These are phyloP conservation scores for Dasyornis broadbenti DNA, from an alignment of 2,113 vertebrate species.

Conservation along the genomic window DNA sequence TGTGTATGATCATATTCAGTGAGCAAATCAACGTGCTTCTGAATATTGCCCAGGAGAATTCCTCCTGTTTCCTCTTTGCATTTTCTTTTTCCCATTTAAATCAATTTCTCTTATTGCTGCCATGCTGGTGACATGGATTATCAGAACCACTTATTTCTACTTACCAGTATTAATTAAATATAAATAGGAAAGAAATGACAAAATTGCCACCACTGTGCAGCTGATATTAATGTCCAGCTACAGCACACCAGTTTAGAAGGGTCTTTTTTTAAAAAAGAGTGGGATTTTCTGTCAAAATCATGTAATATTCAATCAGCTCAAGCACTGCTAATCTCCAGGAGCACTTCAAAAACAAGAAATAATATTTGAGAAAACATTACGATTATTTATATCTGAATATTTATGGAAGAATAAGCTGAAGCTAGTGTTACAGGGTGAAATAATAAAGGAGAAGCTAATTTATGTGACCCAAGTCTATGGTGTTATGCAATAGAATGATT, in stretches of 20 bases:
- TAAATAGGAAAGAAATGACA: background rate
- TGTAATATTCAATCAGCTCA: background rate
- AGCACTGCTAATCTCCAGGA: background rate
- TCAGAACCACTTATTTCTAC: background rate
- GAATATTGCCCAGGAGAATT: background rate
- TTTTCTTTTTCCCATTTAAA: background rate
- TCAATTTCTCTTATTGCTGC: background rate
- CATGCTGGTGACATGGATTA: background rate
- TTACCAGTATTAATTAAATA: background rate
- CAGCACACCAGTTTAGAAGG: background rate
- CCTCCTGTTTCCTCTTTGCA: background rate
- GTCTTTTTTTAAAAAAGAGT: background rate
- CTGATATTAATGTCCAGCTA: background rate
- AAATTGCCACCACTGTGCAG: background rate
- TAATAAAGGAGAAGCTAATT: background rate
- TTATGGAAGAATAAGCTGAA: background rate
- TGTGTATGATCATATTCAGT: background rate
- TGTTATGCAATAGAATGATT: background rate
- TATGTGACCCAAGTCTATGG: background rate
- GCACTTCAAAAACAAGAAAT: background rate
- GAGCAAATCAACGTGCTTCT: constrained; percentile 5
- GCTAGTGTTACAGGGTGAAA: background rate
- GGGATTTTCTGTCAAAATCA: background rate
- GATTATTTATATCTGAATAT: background rate
- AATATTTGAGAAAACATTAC: background rate